These are phyloP conservation scores for Enteromius radiatus DNA, from an alignment of 2,797 vertebrate genomes.

Conservation along the genomic window DNA sequence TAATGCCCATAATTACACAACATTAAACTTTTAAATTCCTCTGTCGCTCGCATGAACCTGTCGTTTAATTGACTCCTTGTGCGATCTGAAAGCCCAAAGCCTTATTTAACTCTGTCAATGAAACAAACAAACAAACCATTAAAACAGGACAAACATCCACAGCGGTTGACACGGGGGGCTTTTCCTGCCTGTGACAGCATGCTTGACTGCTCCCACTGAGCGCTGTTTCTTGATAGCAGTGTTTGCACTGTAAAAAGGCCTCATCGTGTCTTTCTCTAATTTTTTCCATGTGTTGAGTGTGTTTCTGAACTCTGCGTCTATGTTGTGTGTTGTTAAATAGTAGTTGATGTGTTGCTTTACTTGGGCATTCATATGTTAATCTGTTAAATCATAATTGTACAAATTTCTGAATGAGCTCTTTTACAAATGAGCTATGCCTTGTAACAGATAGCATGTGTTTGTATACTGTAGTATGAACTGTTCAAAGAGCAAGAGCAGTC, in stretches of 20 bases:
- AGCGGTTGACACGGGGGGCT: slow-evolving; percentile 27
- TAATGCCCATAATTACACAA: slow-evolving; percentile 2
- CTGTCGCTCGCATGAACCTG: background rate
- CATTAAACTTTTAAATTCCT: slow-evolving; percentile 1
- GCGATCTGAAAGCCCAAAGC: slow-evolving; percentile 10
- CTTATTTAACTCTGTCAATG: slow-evolving; percentile 1
- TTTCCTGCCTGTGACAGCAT: slow-evolving; percentile 52
- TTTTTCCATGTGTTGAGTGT: slow-evolving; percentile 44
- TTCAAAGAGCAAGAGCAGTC: background rate
- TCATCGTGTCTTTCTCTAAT: slow-evolving; percentile 49
- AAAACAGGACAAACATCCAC: slow-evolving; percentile 33
- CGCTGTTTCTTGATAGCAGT: slow-evolving; percentile 30
- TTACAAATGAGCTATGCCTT: background rate
- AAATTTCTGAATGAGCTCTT: background rate
- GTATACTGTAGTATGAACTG: background rate
- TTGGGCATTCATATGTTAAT: background rate
- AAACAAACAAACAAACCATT: slow-evolving; percentile 47
- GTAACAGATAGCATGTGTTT: background rate
- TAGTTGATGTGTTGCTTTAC: background rate
- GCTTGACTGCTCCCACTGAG: slow-evolving; percentile 30
- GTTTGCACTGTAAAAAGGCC: slow-evolving; percentile 42
- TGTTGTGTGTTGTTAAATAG: background rate
- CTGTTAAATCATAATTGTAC: no score
- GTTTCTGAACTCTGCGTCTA: background rate
- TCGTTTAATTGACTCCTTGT: background rate